phyloP scores from a whole-genome alignment of 1,140 invertebrate species.

The Periplaneta americana region DNA sequence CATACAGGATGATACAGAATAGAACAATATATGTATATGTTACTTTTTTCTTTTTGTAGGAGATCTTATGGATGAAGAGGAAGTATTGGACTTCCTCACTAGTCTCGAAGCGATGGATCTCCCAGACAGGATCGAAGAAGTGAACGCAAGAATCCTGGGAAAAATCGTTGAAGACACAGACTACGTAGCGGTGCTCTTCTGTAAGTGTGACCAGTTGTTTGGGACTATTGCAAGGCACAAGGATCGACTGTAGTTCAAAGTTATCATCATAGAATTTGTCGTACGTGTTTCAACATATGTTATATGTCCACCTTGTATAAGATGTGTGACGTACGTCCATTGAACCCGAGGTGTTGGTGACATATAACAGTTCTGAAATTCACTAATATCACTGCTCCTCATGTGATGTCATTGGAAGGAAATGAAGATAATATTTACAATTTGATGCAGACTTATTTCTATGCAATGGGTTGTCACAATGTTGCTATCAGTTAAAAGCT shows the following conservation, averaged over 20 bases:
- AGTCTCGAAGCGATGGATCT: slow-evolving; percentile 91
- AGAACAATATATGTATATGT: too few relatives aligned
- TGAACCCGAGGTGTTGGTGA: neutral
- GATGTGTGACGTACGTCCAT: neutral
- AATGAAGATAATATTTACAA: neutral
- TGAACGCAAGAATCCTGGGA: slow-evolving; percentile 82
- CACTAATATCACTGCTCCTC: neutral
- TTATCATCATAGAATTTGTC: neutral
- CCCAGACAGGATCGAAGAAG: slow-evolving; percentile 93
- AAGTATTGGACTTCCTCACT: slow-evolving; percentile 86
- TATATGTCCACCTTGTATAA: neutral
- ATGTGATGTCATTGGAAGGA: neutral
- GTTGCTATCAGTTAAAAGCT: too few relatives aligned
- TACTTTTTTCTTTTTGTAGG: slow-evolving; percentile 47
- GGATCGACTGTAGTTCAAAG: neutral
- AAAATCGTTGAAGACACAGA: slow-evolving; percentile 91
- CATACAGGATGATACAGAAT: too few relatives aligned
- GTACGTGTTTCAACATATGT: neutral
- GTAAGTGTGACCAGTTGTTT: slow-evolving; percentile 57
- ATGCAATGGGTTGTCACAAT: neutral
- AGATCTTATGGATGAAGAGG: slow-evolving; percentile 92
- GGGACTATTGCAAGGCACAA: neutral
- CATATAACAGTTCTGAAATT: neutral
- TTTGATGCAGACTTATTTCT: too few relatives aligned
- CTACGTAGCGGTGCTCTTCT: slow-evolving; percentile 90